Evolutionary conservation across 1,140 invertebrate genomes (phyloP), one percentile per base, ranked within the genome.

Genomic region (Orius insidiosus): DNA sequence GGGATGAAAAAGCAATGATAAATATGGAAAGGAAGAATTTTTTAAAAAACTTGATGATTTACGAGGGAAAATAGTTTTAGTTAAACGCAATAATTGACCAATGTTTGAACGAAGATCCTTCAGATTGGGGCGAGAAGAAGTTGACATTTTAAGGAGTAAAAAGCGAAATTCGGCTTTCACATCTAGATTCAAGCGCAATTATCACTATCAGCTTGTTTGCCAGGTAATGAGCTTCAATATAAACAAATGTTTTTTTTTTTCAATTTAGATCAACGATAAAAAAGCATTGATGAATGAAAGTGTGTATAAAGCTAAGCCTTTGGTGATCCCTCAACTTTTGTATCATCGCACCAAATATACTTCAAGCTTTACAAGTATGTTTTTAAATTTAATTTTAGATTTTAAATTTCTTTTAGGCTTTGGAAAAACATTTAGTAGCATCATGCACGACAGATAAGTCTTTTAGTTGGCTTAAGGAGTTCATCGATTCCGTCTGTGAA

Each of bases 311-410:
- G 9, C 41, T 7, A 43, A 43, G 5, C n/a, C 11, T 24, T 16
- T 30, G 7, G 18, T 30, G 3, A 6, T 30, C 2, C 18, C 31
- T 5, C 19, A 43, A 31, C 19, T 11, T 43, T 43, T 15, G 31
- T 30, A 31, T 43, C 41, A 31, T 11, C 18, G n/a, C 41, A 43
- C 11, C 41, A 43, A 31, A 30, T 43, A 30, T 30, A 2, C 18
- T 43, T 30, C 41, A 43, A 31, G 41, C 19, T n/a, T 43, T 43
- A n/a, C 41, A 43, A 30, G 41, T 43, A 15, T 3, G 11, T 15
- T 15, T n/a, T n/a, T n/a, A n/a, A n/a, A n/a, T 36, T n/a, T 36
- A 15, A 36, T n/a, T 11, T 36, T 36, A 3, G 9, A 5, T 3
- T 36, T 36, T n/a, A 15, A 5, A 3, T 3, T n/a, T n/a, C 9